Evolutionary conservation across 2,888 invertebrate species (phyloP), one percentile per base, ranked within the genome.

Genomic region (Hyles lineata): DNA sequence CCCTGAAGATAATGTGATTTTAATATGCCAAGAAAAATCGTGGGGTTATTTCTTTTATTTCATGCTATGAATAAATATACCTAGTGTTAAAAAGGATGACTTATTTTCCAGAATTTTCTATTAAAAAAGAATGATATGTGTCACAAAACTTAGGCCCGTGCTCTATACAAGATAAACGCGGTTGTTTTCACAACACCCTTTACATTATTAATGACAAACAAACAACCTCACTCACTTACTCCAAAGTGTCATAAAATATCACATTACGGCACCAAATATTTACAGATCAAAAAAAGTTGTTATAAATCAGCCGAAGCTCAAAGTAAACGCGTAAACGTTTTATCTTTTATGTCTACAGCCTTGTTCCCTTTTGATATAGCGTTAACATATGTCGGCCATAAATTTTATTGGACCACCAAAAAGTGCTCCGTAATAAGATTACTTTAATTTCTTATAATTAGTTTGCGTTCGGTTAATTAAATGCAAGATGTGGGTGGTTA

Each of bases 341-440:
- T 63, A 59, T 72, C 63, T 58, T 32, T 58, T 58, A 55, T 29
- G 50, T 74, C 71, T 61, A 73, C 55, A 77, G 21, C 70, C 75
- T 72, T 77, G 78, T 77, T 74, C 76, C 61, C 76, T 73, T 76
- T 77, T 75, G 76, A 75, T 75, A 77, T 74, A 72, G 70, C 69
- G 74, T 71, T 70, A 76, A 79, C 75, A 79, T 75, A 80, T 70
- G 19, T 71, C 21, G 32, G 72, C 75, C 81, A 73, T 80, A 74
- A 80, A 79, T 77, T 79, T 79, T 80, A 78, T 75, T 75, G 74
- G 75, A 72, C 62, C 74, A 63, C 62, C 63, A 62, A 29, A 58
- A n/a, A 21, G 43, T 29, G 62, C 62, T 17, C 19, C 32, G 19
- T 29, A 62, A 35, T 63, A 63, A 43, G 1, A 35, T 5, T 63